Evolutionary conservation across 2,113 vertebrate genomes (phyloP), one percentile per base, ranked within the genome.

Genomic region (Clarias gariepinus): DNA sequence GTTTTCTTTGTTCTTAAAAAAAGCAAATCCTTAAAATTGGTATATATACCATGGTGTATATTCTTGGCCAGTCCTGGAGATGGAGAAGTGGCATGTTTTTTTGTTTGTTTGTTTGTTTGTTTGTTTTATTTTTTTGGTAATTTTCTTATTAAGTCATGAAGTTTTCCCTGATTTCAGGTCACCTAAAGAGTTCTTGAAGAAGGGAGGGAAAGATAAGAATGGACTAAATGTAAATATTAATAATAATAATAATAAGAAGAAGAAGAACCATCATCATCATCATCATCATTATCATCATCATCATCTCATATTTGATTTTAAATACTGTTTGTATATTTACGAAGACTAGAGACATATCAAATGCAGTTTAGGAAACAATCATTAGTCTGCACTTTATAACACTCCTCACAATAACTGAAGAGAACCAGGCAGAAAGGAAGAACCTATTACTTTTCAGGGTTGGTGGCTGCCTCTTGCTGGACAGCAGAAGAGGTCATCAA

Each of bases 401-500:
- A 64, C n/a, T 41, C 60, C 36, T 10, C 36, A n/a, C 8, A 41
- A 63, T 28, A 23, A 23, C 33, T 64, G 58, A 47, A 4, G 36
- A 47, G 33, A 64, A 47, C 0, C 19, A 47, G 57, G 16, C 11
- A 78, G 69, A 47, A 74, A 74, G 19, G 23, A 74, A n/a, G 73
- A 80, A 12, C 1, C 7, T 21, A 78, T 91, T 91, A 91, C 79
- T 91, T 83, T 85, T 88, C 57, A 89, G 83, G 57, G 85, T 53
- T 86, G 90, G 84, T 81, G 82, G 87, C 86, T 87, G 85, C 60
- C 66, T 87, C 85, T 88, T 82, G 61, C 11, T 61, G 80, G 78
- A 88, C 76, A 88, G 89, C 86, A 82, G 84, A 53, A 74, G 84
- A 68, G 87, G 83, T 89, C 88, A 87, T 92, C 91, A 91, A 89